Evolutionary conservation across 2,113 vertebrate species (phyloP), one percentile per base, ranked within the genome.

Genomic region (Saccopteryx bilineata): DNA sequence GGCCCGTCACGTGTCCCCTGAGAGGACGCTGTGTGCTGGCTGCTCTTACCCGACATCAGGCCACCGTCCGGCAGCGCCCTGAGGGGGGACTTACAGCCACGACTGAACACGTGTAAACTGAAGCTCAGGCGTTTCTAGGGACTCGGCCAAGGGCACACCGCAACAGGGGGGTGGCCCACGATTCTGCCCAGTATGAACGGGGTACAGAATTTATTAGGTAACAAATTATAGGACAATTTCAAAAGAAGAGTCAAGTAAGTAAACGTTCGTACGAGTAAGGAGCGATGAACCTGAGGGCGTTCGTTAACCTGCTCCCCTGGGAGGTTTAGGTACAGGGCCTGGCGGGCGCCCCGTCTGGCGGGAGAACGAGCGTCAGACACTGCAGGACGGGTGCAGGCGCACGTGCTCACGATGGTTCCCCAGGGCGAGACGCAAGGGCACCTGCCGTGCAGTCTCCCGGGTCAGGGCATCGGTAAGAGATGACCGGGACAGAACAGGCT

Each of bases 1-100:
- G 23, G 9, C n/a, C 61, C n/a, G 28, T 3, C 19, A 21, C 0
- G 1, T 6, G 8, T 39, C 39, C 39, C 39, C n/a, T n/a, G 39
- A 39, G 39, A 39, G 39, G 39, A 39, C 39, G 39, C 39, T 0
- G 1, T 6, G 8, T 0, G 3, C 19, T 14, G 6, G 46, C 31
- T 10, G 5, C 61, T 33, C 5, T 50, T 2, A 69, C 0, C 1
- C 31, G 14, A 7, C 0, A 4, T 26, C 9, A 72, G 5, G 9
- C 12, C 56, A 19, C 0, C 24, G 18, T 0, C 7, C 1, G 7
- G 2, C 3, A 50, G 7, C 69, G 46, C 52, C 31, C 5, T 14
- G 3, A 46, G 17, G 50, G 2, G 8, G 72, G 60, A 46, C 39
- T 28, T 4, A 7, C 1, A 2, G 23, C 31, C 9, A 0, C 9